phyloP scores from a whole-genome alignment of 2,797 vertebrate species.

The Sebastiscus tertius region DNA sequence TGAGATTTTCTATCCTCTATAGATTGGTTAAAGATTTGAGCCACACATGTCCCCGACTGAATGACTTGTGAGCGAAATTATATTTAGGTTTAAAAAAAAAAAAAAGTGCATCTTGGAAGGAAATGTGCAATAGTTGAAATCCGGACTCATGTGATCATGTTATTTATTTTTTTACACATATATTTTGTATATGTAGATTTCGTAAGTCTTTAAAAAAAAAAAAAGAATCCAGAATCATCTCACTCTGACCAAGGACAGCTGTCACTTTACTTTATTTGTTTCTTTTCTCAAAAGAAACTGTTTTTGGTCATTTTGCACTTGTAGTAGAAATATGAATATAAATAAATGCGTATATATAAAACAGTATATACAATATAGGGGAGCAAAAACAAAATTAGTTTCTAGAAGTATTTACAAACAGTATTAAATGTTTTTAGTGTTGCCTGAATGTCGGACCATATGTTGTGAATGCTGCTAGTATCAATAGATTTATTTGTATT shows the following conservation, averaged over 20 bases:
- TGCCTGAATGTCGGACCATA: slow-evolving; percentile 81
- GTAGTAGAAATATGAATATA: slow-evolving; percentile 78
- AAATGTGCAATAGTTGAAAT: slow-evolving; percentile 83
- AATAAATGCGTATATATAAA: slow-evolving; percentile 67
- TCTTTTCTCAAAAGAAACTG: slow-evolving; percentile 67
- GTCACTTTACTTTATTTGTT: slow-evolving; percentile 72
- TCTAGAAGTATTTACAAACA: slow-evolving; percentile 76
- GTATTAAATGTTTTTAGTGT: slow-evolving; percentile 83
- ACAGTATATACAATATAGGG: slow-evolving; percentile 74
- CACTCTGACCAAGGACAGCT: slow-evolving; percentile 74
- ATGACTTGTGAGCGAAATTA: slow-evolving; percentile 55
- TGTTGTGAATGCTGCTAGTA: slow-evolving; percentile 86
- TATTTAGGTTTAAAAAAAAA: slow-evolving; percentile 63
- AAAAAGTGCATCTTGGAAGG: slow-evolving; percentile 72
- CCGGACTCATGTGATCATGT: slow-evolving; percentile 80
- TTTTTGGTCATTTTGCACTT: slow-evolving; percentile 84
- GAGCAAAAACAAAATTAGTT: slow-evolving; percentile 79
- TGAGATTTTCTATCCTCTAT: slow-evolving; percentile 72
- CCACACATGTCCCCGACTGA: slow-evolving; percentile 54
- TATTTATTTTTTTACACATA: slow-evolving; percentile 87
- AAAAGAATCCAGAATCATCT: slow-evolving; percentile 67
- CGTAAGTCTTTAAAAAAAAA: slow-evolving; percentile 54
- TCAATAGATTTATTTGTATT: slow-evolving; percentile 82
- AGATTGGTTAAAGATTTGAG: slow-evolving; percentile 68
- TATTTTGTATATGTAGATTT: slow-evolving; percentile 84